These are phyloP conservation scores for Tenualosa ilisha DNA, from an alignment of 2,797 vertebrate species.

Conservation along the genomic window DNA sequence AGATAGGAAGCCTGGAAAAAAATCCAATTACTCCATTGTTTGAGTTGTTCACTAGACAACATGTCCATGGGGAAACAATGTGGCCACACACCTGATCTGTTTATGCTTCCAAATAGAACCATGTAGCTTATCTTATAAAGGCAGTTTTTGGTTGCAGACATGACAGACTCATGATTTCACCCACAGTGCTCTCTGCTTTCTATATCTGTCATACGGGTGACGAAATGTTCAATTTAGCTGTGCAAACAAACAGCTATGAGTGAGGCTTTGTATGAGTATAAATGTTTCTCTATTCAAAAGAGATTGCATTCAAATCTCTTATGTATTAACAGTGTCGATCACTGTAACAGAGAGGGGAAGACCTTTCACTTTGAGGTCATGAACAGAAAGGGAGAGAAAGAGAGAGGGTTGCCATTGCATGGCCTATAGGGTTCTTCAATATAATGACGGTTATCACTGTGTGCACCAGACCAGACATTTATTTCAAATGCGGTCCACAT, in stretches of 20 bases:
- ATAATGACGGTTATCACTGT: constrained; percentile 14
- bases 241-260: too few relatives aligned
- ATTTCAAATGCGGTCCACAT: constrained; percentile 9
- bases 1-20: constrained; percentile 17
- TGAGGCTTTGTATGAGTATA: too few relatives aligned
- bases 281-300: neutral
- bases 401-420: neutral
- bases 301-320: neutral
- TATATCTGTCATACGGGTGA: neutral
- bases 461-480: constrained; percentile 21
- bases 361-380: neutral
- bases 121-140: neutral
- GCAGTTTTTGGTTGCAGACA: neutral
- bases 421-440: constrained; percentile 13
- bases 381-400: neutral
- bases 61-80: neutral
- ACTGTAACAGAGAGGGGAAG: neutral
- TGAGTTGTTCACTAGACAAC: constrained; percentile 9
- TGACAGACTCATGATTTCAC: neutral
- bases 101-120: constrained; percentile 20
- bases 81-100: constrained; percentile 5
- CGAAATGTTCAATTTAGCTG: neutral
- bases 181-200: neutral
- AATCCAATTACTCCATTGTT: constrained; percentile 14
- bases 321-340: neutral